Base-by-base conservation (phyloP, 1,140 invertebrate species). In the Pseudomyrmex gracilis region DNA sequence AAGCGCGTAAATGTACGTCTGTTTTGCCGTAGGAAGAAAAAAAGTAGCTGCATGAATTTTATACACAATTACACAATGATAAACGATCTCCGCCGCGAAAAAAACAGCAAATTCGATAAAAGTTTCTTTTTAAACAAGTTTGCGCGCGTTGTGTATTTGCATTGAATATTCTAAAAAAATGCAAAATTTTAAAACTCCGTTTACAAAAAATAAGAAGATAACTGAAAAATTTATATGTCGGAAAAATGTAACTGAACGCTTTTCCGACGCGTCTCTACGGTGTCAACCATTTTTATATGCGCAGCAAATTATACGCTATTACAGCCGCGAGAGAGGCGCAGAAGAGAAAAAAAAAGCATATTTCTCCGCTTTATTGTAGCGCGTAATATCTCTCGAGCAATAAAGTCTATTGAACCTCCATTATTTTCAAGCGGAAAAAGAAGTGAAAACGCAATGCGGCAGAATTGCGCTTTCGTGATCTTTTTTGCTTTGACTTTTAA, bases 251-350 rank as follows among this genome's bases (percentile, higher is more conserved):
- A 57, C 53, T n/a, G 20, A 64, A 76, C 64, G 66, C 43, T 64
- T 76, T 15, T 61, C 13, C 0, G 4, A 66, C 47, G 61, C 47
- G 45, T 76, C 66, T 51, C n/a, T 43, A 49, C 13, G 22, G 47
- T 64, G 60, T 76, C 73, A 76, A 58, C 64, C 64, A 78, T n/a
- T 34, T 78, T 70, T 58, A 78, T 60, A 78, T 58, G 76, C 12
- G 64, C 64, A 51, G 53, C 53, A 78, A 45, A 68, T 78, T 78
- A 78, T 58, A 58, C 15, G 53, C 15, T 9, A 34, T 12, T 24
- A 58, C 10, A 34, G 0, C 5, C 34, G 34, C 1, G 64, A 55
- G 64, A 47, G 43, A 34, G 34, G 7, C 5, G 12, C 17, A 20
- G 15, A 10, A 63, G 7, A 47, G 34, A 68, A 80, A 43, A 71